These are phyloP conservation scores for Pitangus sulphuratus DNA, from an alignment of 2,797 vertebrate genomes.

Conservation along the genomic window DNA sequence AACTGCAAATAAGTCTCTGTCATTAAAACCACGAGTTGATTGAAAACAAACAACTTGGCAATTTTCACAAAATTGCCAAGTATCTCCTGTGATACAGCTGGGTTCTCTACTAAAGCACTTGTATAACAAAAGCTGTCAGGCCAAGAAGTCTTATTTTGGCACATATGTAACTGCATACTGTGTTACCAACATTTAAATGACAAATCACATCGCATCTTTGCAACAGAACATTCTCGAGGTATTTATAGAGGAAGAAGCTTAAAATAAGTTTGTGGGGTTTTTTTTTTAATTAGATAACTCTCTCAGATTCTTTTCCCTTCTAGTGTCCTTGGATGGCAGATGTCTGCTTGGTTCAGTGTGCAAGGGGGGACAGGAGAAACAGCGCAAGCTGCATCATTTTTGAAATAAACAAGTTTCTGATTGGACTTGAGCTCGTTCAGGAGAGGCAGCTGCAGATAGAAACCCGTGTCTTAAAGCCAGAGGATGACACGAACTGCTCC, in stretches of 20 bases:
- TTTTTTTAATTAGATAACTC: slow-evolving; percentile 39
- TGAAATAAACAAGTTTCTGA: slow-evolving; percentile 96
- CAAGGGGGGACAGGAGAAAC: slow-evolving; percentile 75
- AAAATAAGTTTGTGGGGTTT: neutral
- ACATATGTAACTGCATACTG: neutral
- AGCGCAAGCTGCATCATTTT: slow-evolving; percentile 86
- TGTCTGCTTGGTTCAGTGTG: slow-evolving; percentile 91
- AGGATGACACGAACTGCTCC: slow-evolving; percentile 96
- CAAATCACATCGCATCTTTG: neutral
- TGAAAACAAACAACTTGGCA: neutral
- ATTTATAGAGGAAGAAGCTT: neutral
- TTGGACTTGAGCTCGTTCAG: slow-evolving; percentile 91
- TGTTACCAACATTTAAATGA: neutral
- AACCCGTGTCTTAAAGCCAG: slow-evolving; percentile 76
- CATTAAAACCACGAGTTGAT: neutral
- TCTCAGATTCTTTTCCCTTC: slow-evolving; percentile 18
- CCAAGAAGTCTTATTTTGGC: neutral
- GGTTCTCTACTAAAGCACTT: neutral
- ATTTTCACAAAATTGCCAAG: neutral
- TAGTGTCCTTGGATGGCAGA: slow-evolving; percentile 85
- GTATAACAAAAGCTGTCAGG: neutral
- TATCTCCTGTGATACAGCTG: neutral
- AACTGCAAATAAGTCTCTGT: neutral
- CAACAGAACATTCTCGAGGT: neutral
- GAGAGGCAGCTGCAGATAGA: slow-evolving; percentile 82